Percentiles rank a stretch among this genome's conserved stretches.
Conservation (phyloP, 2,888 invertebrate genomes). For the Eubasilissa splendida region DNA sequence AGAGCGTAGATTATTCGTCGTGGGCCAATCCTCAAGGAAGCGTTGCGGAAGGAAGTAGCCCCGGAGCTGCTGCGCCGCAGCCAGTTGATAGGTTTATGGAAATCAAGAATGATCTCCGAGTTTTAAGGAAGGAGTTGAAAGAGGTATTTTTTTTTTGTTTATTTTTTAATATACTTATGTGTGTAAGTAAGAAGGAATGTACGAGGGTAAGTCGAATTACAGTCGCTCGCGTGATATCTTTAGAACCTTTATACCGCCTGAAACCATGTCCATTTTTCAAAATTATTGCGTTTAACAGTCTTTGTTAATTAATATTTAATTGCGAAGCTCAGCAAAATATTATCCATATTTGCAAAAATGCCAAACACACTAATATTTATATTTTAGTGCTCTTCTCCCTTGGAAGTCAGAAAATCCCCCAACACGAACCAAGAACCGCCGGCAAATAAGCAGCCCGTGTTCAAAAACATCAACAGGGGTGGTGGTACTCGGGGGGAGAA, state of each 20-base stretch:
- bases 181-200: too few species aligned
- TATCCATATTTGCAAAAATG: too few species aligned
- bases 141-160: slow-evolving; percentile 62
- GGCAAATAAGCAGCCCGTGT: slow-evolving; percentile 1
- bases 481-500: slow-evolving; percentile 27
- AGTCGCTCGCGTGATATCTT: too few species aligned
- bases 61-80: slow-evolving; percentile 29
- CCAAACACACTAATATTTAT: background rate
- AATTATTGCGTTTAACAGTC: too few species aligned
- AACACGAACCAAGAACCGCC: background rate
- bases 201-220: too few species aligned
- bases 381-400: slow-evolving; percentile 54
- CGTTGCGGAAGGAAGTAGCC: slow-evolving; percentile 39
- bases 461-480: slow-evolving; percentile 1
- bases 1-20: slow-evolving; percentile 39
- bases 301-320: too few species aligned
- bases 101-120: slow-evolving; percentile 67
- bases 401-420: slow-evolving; percentile 41
- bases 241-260: too few species aligned
- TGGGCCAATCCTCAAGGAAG: background rate
- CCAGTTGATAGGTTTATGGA: slow-evolving; percentile 65
- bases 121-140: slow-evolving; percentile 67
- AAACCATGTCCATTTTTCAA: too few species aligned
- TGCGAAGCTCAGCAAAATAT: too few species aligned
- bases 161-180: background rate